phyloP scores from a whole-genome alignment of 2,113 vertebrate genomes.

The Cyrtonyx montezumae region DNA sequence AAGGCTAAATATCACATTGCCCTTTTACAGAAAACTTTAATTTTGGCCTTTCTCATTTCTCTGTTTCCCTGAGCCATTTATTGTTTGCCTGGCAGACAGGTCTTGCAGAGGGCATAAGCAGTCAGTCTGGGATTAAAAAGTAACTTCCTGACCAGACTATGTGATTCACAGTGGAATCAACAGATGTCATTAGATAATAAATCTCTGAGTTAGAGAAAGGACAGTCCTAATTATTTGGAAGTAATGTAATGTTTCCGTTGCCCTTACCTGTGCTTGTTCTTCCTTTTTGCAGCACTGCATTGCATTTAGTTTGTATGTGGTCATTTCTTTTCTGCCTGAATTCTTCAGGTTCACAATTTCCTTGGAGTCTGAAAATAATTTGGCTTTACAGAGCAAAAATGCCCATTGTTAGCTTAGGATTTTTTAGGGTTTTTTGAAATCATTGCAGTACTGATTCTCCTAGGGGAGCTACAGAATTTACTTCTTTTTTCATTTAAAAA shows the following conservation, averaged over 20 bases:
- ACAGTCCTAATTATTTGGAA: not conserved
- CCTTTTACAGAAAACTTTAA: constrained; percentile 18
- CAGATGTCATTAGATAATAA: not conserved
- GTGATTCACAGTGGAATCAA: not conserved
- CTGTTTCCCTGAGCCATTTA: not conserved
- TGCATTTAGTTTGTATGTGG: not conserved
- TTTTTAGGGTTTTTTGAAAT: not conserved
- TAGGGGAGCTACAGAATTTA: not conserved
- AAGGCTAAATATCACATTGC: constrained; percentile 3
- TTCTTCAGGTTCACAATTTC: not conserved
- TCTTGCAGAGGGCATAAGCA: not conserved
- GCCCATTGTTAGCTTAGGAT: not conserved
- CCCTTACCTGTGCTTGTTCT: not conserved
- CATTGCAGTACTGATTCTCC: not conserved
- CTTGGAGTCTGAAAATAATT: not conserved
- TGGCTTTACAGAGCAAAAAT: not conserved
- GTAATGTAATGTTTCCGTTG: not conserved
- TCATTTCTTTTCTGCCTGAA: not conserved
- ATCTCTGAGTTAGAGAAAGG: not conserved
- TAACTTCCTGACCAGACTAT: not conserved
- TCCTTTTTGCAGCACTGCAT: not conserved
- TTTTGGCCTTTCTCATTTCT: constrained; percentile 7
- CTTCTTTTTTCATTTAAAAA: not conserved
- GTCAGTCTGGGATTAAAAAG: constrained; percentile 25
- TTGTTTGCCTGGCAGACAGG: not conserved